Evolutionary conservation across 1,140 invertebrate genomes (phyloP), one percentile per base, ranked within the genome.

Genomic region (Lethocerus indicus): DNA sequence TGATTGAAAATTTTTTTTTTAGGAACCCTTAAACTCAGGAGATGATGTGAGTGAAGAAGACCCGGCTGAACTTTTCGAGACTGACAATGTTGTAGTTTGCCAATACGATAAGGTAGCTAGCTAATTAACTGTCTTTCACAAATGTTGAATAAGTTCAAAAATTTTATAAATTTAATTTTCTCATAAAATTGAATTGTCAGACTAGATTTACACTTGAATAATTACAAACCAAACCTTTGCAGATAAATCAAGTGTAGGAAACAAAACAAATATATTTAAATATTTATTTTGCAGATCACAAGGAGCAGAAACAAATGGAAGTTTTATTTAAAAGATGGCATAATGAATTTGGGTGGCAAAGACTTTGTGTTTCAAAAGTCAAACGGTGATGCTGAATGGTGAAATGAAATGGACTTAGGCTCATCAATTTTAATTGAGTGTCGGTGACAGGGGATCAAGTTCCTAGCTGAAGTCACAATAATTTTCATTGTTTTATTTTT

Each of bases 341-440:
- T 99, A 52, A 98, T 98, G 95, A 97, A 96, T 72, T 76, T 99
- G 56, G 82, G 83, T 59, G 93, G 94, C 16, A 93, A 91, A 69
- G 95, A 98, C 69, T 98, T 83, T 73, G 90, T 98, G 55, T 99
- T 99, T 69, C 93, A 97, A 70, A 97, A 93, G 71, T 91, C 93
- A 4, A 91, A 82, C 60, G 96, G 95, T 55, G 96, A 99, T 74
- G 93, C 95, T 26, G 95, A 99, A 64, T 99, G 94, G 92, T 97
- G 71, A 73, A 64, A 9, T 28, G 24, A 7, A 13, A 41, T 14
- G 27, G n/a, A 47, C 23, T 23, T 16, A 39, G 18, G 29, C 25
- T 27, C 29, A 13, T n/a, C 21, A 14, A 27, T 26, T 44, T 16
- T 2, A 44, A 1, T 9, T 39, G n/a, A 39, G 42, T 28, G 29